Conservation (phyloP, 2,888 invertebrate species). For the Drosophila diplacantha region DNA sequence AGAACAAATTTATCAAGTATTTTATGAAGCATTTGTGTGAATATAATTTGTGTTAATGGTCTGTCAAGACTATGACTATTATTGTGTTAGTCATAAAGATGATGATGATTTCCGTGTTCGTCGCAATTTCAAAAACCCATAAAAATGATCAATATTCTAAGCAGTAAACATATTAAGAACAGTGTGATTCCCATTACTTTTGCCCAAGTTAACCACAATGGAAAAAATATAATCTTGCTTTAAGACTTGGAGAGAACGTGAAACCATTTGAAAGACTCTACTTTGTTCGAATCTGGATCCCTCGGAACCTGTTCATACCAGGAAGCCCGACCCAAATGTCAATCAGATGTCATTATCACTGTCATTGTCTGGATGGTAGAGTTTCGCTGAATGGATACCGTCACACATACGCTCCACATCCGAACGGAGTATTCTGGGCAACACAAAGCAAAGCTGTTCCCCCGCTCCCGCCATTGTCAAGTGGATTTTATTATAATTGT, state of each 20-base stretch:
- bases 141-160: background rate
- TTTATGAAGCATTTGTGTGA: background rate
- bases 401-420: constrained; percentile 31
- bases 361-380: constrained; percentile 46
- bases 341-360: constrained; percentile 55
- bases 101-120: too few relatives aligned
- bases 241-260: background rate
- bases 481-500: constrained; percentile 50
- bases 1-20: background rate
- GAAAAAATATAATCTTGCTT: background rate
- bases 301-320: constrained; percentile 15
- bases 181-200: background rate
- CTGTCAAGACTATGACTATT: background rate
- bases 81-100: too few relatives aligned
- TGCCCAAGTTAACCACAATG: background rate
- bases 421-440: constrained; percentile 3
- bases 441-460: constrained; percentile 31
- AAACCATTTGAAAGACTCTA: constrained; percentile 4
- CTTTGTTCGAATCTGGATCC: background rate
- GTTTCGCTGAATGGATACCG: constrained; percentile 37
- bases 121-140: too few relatives aligned
- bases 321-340: constrained; percentile 62
- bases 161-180: background rate
- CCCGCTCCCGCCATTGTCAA: constrained; percentile 32
- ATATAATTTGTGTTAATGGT: background rate